These are phyloP conservation scores for Drosophila lutescens DNA, from an alignment of 2,888 invertebrate genomes.

Conservation along the genomic window DNA sequence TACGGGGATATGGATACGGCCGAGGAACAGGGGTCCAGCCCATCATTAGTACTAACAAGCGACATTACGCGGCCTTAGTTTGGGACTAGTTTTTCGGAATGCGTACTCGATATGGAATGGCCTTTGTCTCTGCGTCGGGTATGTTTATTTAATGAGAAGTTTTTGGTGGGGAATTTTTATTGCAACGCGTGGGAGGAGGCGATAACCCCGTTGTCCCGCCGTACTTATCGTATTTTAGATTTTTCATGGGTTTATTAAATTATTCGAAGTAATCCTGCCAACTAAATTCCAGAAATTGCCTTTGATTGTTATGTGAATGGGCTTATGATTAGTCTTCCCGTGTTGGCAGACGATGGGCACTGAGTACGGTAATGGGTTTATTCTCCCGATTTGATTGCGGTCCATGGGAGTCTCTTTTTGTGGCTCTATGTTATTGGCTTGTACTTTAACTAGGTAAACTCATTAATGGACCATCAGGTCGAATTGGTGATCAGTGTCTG, in stretches of 20 bases:
- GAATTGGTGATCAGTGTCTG: conserved; percentile 27
- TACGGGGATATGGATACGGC: conserved; percentile 18
- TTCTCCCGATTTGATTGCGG: conserved; percentile 35
- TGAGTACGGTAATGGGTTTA: conserved; percentile 36
- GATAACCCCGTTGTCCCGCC: conserved; percentile 15
- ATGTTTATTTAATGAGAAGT: conserved; percentile 68
- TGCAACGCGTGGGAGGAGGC: conserved; percentile 42
- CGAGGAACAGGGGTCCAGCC: conserved; percentile 38
- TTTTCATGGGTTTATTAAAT: conserved; percentile 79
- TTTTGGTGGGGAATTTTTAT: conserved; percentile 65
- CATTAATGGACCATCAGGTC: conserved; percentile 35
- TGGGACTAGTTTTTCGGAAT: conserved; percentile 51
- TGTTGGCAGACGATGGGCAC: conserved; percentile 16
- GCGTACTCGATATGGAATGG: conserved; percentile 65
- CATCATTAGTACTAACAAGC: conserved; percentile 80
- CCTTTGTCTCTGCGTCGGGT: conserved; percentile 35
- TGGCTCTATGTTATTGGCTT: conserved; percentile 14
- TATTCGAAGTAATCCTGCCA: conserved; percentile 61
- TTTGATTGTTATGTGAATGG: conserved; percentile 57
- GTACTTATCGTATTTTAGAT: conserved; percentile 73
- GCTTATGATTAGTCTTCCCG: conserved; percentile 28
- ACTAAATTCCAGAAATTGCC: conserved; percentile 64
- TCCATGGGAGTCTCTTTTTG: conserved; percentile 4
- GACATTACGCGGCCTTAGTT: conserved; percentile 63
- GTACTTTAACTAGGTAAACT: conserved; percentile 34